These are phyloP conservation scores for Reticulitermes speratus DNA, from an alignment of 1,140 invertebrate species.

Conservation along the genomic window DNA sequence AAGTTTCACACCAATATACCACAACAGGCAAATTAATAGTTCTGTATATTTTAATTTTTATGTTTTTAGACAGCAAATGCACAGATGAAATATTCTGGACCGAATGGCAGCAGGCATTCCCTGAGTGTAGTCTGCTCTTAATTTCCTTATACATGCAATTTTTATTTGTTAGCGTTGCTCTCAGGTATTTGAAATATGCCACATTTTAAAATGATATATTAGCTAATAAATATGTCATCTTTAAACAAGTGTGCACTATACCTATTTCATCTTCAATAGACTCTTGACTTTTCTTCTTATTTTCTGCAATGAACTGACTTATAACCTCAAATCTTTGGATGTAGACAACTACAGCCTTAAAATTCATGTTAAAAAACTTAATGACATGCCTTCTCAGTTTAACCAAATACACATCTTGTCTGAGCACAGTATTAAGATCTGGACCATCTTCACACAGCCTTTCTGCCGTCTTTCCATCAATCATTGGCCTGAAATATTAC, in stretches of 20 bases:
- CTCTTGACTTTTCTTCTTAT: conserved; percentile 60
- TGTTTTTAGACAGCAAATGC: no score
- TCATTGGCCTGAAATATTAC: conserved; percentile 61
- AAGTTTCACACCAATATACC: no score
- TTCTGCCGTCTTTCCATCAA: conserved; percentile 70
- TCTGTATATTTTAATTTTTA: no score
- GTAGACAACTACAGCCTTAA: conserved; percentile 61
- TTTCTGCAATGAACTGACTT: conserved; percentile 67
- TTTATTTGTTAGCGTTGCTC: no score
- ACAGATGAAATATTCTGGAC: no score
- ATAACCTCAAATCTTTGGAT: conserved; percentile 65
- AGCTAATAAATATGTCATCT: no score
- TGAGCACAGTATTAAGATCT: conserved; percentile 60
- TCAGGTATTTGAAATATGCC: no score
- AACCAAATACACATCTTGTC: conserved; percentile 60
- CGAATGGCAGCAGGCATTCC: no score
- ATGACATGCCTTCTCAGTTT: conserved; percentile 53
- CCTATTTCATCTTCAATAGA: conserved; percentile 51
- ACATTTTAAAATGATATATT: no score
- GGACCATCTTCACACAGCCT: conserved; percentile 65
- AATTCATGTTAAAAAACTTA: conserved; percentile 58
- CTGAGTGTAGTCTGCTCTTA: no score
- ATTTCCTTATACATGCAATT: no score
- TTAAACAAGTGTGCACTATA: conserved; percentile 35
- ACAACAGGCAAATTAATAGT: no score